Evolutionary conservation across 1,140 invertebrate genomes (phyloP), one percentile per base, ranked within the genome.

Genomic region (Drosophila pseudoobscura): DNA sequence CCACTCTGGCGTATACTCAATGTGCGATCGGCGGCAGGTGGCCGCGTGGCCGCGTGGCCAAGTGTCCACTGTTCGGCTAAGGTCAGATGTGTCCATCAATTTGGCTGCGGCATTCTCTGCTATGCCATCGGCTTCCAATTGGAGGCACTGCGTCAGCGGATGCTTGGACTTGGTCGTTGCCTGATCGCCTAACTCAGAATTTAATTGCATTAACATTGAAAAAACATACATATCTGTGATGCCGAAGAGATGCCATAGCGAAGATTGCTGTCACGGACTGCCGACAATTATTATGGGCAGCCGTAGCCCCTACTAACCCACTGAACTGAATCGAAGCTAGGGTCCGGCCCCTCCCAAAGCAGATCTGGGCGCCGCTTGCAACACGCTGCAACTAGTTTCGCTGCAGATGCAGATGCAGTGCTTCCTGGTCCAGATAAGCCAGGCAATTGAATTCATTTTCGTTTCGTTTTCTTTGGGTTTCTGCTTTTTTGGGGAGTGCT

Each of bases 401-500:
- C 2, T 24, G 41, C 26, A 39, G 35, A 39, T 31, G 20, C 43
- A 66, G 76, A 84, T 87, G 70, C 66, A 72, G 31, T 51, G 46
- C 47, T 88, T 88, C 83, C 83, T 88, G 83, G 83, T 88, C 29
- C 44, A 65, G 83, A 88, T 88, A 88, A 83, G 66, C 35, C 43
- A 20, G 39, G 31, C 73, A 77, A 70, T 77, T 77, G 73, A 77
- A 77, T 76, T 55, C 57, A 61, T 43, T 76, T 62, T 46, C 51
- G 35, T 41, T 68, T 50, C 8, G 8, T 62, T 56, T 29, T 17
- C 26, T 15, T 15, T 44, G 53, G 44, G 58, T 70, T 41, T 69
- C 65, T 45, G 39, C 35, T 62, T 66, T 35, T 65, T 68, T 47
- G 17, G 76, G 80, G 80, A 63, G 80, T 83, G 80, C 57, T 66